Evolutionary conservation across 2,113 vertebrate genomes (phyloP), one percentile per base, ranked within the genome.

Genomic region (Osmerus eperlanus): DNA sequence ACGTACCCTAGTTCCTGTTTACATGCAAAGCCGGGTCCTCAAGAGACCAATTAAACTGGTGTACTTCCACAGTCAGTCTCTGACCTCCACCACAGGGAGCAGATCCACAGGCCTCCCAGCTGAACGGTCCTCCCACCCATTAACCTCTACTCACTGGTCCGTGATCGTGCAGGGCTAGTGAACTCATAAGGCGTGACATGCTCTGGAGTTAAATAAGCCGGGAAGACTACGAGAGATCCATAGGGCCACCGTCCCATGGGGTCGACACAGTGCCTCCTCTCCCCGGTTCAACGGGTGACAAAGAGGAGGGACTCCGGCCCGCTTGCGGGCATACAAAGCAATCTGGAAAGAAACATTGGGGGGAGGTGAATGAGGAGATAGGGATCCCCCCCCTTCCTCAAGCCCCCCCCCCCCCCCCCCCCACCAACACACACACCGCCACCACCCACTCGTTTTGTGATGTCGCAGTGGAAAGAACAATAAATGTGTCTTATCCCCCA

Each of bases 11-110:
- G 75, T 78, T 86, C 79, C 74, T 86, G 75, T 87, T 87, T 83
- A 79, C 81, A 82, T 74, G 63, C 55, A 56, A 83, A 76, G 72
- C 62, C 11, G 62, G 28, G 25, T 86, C 79, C 84, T 58, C 0
- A 7, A 65, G 83, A 85, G 85, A 78, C 84, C 74, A 89, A 89
- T 88, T 89, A 90, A 67, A 60, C 64, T 65, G 28, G 41, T 78
- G 79, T 63, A 79, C 68, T 77, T 80, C 71, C 79, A 59, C 63
- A 65, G 73, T 76, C 67, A 66, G 47, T 65, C 59, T 59, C 58
- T 74, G 74, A 68, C 72, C 81, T 75, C 68, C 12, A 67, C 77
- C 78, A 76, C 79, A 2, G 68, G 75, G 77, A 70, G 32, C 66
- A 78, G 78, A 65, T 83, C 67, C 78, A 75, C 79, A 78, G 71